Evolutionary conservation across 2,797 vertebrate genomes (phyloP).

Genomic region (Erpetoichthys calabaricus): DNA sequence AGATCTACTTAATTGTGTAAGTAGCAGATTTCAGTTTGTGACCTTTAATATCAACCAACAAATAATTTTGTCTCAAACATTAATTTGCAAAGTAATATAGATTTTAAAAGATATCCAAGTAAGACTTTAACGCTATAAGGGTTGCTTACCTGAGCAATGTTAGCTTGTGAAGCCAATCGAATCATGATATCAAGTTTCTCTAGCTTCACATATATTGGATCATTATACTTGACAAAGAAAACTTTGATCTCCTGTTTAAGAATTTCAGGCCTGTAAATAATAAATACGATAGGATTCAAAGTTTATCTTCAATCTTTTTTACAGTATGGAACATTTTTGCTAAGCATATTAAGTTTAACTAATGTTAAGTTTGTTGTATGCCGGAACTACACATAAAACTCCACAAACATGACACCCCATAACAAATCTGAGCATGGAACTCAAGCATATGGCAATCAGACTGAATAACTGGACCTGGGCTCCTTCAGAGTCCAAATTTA

Average conservation of each 20-base stretch:
- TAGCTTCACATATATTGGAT: slow-evolving; percentile 64
- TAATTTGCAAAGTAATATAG: too few relatives aligned
- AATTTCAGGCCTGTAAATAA: slow-evolving; percentile 49
- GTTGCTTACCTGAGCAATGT: slow-evolving; percentile 59
- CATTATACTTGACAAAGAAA: slow-evolving; percentile 66
- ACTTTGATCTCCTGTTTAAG: slow-evolving; percentile 67
- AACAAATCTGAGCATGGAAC: not conserved
- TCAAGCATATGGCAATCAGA: too few relatives aligned
- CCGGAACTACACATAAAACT: not conserved
- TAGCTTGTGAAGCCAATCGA: slow-evolving; percentile 60
- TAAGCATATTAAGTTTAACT: not conserved
- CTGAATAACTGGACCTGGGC: too few relatives aligned
- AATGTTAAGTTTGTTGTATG: not conserved
- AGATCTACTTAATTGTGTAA: too few relatives aligned
- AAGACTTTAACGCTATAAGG: too few relatives aligned
- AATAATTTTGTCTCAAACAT: too few relatives aligned
- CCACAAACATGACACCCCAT: not conserved
- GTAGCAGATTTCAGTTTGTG: too few relatives aligned
- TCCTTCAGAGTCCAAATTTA: too few relatives aligned
- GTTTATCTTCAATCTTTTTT: too few relatives aligned
- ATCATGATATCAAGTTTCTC: slow-evolving; percentile 70
- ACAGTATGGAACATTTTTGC: not conserved
- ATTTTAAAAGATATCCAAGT: too few relatives aligned
- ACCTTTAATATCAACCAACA: too few relatives aligned
- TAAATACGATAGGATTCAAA: not conserved